Percentiles rank a stretch among this genome's conserved stretches.
Evolutionary conservation across 2,113 vertebrate genomes (phyloP).

Genomic region (Orcinus orca): DNA sequence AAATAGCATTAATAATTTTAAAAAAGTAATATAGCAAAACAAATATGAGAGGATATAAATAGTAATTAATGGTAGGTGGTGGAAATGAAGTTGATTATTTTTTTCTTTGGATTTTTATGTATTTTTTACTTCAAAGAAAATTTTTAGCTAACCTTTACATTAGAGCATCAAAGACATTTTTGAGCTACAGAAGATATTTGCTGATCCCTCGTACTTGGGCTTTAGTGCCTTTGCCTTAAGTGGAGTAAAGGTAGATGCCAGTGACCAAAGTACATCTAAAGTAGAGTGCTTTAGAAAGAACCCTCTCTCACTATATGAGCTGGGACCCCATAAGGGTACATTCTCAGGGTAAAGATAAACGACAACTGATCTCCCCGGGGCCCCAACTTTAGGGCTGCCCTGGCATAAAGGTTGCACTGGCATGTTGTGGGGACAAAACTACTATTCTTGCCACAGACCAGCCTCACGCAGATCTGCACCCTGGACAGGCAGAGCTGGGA

Average conservation of each 20-base stretch:
- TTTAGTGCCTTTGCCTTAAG: neutral
- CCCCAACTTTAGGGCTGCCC: neutral
- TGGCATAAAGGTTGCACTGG: neutral
- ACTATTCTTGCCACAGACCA: neutral
- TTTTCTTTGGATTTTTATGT: neutral
- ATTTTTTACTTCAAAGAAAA: neutral
- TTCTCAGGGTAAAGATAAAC: neutral
- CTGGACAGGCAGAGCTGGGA: neutral
- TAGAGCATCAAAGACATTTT: neutral
- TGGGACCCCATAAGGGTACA: neutral
- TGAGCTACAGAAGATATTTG: neutral
- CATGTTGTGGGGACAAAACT: neutral
- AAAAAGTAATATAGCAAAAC: neutral
- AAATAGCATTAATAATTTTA: neutral
- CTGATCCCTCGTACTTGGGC: neutral
- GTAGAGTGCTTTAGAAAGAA: neutral
- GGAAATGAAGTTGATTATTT: neutral
- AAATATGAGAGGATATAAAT: neutral
- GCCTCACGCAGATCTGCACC: neutral
- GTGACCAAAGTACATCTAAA: neutral
- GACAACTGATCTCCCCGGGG: neutral
- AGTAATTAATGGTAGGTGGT: neutral
- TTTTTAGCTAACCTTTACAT: neutral
- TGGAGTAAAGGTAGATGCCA: neutral
- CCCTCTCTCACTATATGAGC: neutral